phyloP scores from a whole-genome alignment of 2,113 vertebrate genomes.

The Balaeniceps rex region DNA sequence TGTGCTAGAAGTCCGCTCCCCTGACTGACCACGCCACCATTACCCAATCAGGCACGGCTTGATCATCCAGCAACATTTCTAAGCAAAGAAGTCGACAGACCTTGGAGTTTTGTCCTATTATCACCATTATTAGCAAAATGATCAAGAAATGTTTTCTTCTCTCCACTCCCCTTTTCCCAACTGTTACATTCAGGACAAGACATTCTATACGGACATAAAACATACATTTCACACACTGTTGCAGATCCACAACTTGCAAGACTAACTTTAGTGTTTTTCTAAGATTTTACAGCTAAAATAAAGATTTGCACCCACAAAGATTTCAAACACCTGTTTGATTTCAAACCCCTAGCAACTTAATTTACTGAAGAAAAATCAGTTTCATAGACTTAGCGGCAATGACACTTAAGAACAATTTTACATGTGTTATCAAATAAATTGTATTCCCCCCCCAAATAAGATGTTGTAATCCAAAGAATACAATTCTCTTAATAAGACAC shows the following conservation, averaged over 20 bases:
- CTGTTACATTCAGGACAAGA: not conserved
- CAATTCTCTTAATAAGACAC: not conserved
- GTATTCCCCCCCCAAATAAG: not conserved
- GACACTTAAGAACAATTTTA: not conserved
- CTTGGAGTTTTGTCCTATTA: not conserved
- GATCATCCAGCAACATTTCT: not conserved
- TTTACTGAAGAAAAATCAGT: not conserved
- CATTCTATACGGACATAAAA: not conserved
- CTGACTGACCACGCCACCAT: not conserved
- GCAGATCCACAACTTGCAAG: not conserved
- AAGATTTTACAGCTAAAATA: not conserved
- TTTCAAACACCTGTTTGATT: not conserved
- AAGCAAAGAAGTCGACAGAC: not conserved
- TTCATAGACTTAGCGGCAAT: not conserved
- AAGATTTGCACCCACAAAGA: not conserved
- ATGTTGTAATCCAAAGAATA: not conserved
- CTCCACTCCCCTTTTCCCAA: not conserved
- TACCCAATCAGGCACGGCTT: not conserved
- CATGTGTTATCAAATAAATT: not conserved
- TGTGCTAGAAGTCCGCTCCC: not conserved
- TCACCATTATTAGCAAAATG: not conserved
- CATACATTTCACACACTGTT: not conserved
- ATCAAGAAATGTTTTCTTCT: not conserved
- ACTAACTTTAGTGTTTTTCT: not conserved
- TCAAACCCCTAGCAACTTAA: not conserved